phyloP scores from a whole-genome alignment of 2,888 invertebrate species.

The Ashinkailepas kermadecensis region DNA sequence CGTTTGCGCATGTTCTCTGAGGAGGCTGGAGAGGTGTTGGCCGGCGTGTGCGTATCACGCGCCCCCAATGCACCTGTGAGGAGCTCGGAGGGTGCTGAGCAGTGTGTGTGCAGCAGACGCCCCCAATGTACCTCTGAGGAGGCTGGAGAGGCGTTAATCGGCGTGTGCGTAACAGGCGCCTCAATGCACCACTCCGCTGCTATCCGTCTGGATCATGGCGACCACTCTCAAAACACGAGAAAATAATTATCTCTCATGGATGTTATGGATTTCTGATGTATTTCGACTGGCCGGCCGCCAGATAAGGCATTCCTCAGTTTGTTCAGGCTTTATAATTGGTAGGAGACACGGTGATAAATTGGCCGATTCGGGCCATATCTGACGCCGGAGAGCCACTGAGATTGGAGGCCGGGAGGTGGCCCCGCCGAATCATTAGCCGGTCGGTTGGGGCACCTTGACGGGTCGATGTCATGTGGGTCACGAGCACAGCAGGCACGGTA shows the following conservation, averaged over 20 bases:
- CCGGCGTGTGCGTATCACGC: too few relatives aligned
- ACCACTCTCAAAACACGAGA: constrained; percentile 2
- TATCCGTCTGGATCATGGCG: background rate
- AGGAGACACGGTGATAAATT: constrained; percentile 17
- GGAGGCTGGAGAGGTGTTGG: too few relatives aligned
- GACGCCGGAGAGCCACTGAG: background rate
- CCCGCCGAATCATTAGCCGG: background rate
- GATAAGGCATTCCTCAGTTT: constrained; percentile 16
- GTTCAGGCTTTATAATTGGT: constrained; percentile 17
- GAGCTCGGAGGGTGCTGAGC: too few relatives aligned
- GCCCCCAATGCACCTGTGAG: too few relatives aligned
- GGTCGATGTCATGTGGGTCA: too few relatives aligned
- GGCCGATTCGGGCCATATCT: background rate
- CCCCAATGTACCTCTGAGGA: too few relatives aligned
- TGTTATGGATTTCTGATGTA: constrained; percentile 21
- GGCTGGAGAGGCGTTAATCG: too few relatives aligned
- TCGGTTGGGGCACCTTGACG: too few relatives aligned
- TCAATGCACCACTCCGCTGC: background rate
- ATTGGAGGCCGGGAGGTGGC: background rate
- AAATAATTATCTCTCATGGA: background rate
- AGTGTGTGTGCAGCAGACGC: too few relatives aligned
- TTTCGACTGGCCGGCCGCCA: background rate
- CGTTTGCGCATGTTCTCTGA: too few relatives aligned
- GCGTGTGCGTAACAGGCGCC: too few relatives aligned
- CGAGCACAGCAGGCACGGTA: too few relatives aligned